A percentile compares a stretch with the other conserved stretches of the same genome.
phyloP scores from a whole-genome alignment of 1,140 invertebrate species.

The Plectrocnemia conspersa region DNA sequence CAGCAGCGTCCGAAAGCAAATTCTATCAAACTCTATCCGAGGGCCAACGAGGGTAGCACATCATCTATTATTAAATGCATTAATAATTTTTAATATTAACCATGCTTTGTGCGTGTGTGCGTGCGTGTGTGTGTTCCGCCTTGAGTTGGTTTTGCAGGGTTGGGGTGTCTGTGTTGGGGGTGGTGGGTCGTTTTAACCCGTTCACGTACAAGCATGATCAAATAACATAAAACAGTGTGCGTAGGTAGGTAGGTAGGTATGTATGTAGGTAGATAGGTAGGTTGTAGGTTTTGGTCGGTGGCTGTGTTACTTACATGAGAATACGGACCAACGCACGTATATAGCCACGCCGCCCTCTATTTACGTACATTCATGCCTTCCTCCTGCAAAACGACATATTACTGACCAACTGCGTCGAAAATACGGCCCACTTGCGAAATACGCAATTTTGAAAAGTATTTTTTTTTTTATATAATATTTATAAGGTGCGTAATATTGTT shows the following conservation, averaged over 20 bases:
- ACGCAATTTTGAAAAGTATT: too few relatives aligned
- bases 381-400: slow-evolving; percentile 21
- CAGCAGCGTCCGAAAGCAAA: too few relatives aligned
- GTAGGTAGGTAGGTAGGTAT: slow-evolving; percentile 20
- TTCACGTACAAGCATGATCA: slow-evolving; percentile 32
- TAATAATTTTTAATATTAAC: slow-evolving; percentile 26
- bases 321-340: slow-evolving; percentile 20
- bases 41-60: background rate
- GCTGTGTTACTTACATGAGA: slow-evolving; percentile 25
- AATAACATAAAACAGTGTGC: slow-evolving; percentile 32
- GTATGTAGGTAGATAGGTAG: background rate
- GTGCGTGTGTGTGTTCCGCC: slow-evolving; percentile 9
- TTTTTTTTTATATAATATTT: too few relatives aligned
- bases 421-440: background rate
- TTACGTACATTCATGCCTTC: slow-evolving; percentile 28
- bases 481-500: too few relatives aligned
- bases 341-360: slow-evolving; percentile 19
- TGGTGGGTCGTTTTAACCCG: slow-evolving; percentile 24
- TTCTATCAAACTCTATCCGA: background rate
- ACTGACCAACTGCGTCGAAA: background rate
- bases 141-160: too few relatives aligned
- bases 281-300: slow-evolving; percentile 12
- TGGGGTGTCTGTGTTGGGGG: background rate
- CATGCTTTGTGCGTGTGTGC: too few relatives aligned
- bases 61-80: slow-evolving; percentile 14